phyloP scores from a whole-genome alignment of 2,888 invertebrate species.

The Stomorhina lunata region DNA sequence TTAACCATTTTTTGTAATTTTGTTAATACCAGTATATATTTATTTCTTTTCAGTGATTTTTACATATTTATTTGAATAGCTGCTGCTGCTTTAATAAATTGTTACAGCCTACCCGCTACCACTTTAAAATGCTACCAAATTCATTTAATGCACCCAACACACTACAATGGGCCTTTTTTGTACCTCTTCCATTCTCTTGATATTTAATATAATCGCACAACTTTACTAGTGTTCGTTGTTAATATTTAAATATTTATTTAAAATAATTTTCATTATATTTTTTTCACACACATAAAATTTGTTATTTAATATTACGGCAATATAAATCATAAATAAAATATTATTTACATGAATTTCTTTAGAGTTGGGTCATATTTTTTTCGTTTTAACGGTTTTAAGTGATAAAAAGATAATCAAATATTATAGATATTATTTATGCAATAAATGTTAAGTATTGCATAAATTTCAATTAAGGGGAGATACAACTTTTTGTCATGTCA shows the following conservation, averaged over 20 bases:
- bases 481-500: too few relatives aligned
- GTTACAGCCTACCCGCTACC: neutral
- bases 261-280: neutral
- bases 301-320: neutral
- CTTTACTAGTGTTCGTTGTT: neutral
- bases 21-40: too few relatives aligned
- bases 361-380: neutral
- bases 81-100: constrained; percentile 18
- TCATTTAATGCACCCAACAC: constrained; percentile 7
- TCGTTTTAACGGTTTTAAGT: neutral
- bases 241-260: neutral
- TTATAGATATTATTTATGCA: neutral
- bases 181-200: neutral
- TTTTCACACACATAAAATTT: neutral
- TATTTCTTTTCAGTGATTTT: neutral
- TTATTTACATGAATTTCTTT: neutral
- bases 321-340: neutral
- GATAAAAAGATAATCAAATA: neutral
- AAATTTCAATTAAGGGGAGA: too few relatives aligned
- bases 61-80: constrained; percentile 1
- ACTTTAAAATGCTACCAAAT: constrained; percentile 20
- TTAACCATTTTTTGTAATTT: neutral
- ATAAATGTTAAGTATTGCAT: neutral
- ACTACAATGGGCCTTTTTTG: neutral
- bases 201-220: neutral